Evolutionary conservation across 2,888 invertebrate genomes (phyloP).

Genomic region (Xylota segnis): DNA sequence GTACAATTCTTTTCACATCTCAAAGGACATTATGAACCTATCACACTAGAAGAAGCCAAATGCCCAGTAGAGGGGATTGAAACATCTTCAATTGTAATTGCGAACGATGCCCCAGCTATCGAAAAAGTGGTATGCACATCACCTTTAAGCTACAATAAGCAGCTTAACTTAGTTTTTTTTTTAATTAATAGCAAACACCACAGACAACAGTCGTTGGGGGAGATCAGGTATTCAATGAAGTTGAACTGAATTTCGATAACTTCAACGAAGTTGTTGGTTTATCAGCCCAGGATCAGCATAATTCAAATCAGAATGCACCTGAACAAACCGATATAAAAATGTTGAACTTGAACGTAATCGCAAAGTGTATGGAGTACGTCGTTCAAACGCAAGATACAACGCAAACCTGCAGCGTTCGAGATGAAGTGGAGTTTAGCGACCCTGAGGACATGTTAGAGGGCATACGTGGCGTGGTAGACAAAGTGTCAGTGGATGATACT

Average conservation of each 20-base stretch:
- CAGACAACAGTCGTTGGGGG: conserved; percentile 26
- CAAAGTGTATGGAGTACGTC: conserved; percentile 66
- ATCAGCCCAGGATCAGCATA: conserved; percentile 58
- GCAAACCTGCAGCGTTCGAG: conserved; percentile 68
- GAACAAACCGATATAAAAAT: conserved; percentile 75
- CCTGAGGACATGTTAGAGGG: conserved; percentile 95
- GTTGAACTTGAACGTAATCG: conserved; percentile 57
- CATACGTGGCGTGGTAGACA: conserved; percentile 91
- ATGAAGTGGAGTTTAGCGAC: conserved; percentile 91
- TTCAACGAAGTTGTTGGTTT: conserved; percentile 77
- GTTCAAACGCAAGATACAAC: conserved; percentile 47
- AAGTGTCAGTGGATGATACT: conserved; percentile 84
- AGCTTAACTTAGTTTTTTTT: neutral
- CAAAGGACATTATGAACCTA: conserved; percentile 92
- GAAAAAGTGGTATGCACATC: conserved; percentile 42
- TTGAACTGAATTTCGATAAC: conserved; percentile 82
- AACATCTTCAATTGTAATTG: conserved; percentile 6
- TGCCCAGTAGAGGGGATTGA: conserved; percentile 41
- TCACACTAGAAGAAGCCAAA: conserved; percentile 62
- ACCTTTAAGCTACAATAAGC: neutral
- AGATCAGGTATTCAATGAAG: conserved; percentile 81
- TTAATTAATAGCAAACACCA: conserved; percentile 26
- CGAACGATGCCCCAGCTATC: conserved; percentile 18
- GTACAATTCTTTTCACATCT: conserved; percentile 94
- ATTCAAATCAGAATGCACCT: conserved; percentile 55